Evolutionary conservation across 1,140 invertebrate genomes (phyloP).

Genomic region (Brachionus rubens): DNA sequence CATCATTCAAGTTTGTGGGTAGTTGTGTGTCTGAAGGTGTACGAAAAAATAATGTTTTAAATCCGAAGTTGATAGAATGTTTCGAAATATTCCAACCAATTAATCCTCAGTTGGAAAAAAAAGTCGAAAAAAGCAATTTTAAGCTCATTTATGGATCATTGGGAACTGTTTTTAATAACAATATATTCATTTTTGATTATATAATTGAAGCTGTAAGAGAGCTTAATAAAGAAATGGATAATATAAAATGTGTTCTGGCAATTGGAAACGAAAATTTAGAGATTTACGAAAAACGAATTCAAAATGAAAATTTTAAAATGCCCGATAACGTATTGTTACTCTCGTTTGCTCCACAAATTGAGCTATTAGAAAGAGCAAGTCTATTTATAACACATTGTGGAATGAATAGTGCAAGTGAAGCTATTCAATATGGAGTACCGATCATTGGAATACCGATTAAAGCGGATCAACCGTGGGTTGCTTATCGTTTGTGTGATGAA

Average conservation of each 20-base stretch:
- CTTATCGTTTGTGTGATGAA: not conserved
- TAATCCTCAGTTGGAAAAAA: slow-evolving; percentile 4
- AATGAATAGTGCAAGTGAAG: slow-evolving; percentile 74
- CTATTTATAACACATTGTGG: slow-evolving; percentile 79
- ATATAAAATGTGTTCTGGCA: not conserved
- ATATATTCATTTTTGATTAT: slow-evolving; percentile 21
- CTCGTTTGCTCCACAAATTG: slow-evolving; percentile 53
- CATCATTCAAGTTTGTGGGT: not conserved
- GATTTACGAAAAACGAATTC: slow-evolving; percentile 4
- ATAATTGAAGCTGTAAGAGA: slow-evolving; percentile 6
- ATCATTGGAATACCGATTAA: slow-evolving; percentile 69
- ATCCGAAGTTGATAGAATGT: not conserved
- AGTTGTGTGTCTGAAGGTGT: not conserved
- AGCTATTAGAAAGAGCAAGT: slow-evolving; percentile 17
- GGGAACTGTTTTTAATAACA: slow-evolving; percentile 45
- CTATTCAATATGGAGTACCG: slow-evolving; percentile 74
- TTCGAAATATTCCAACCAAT: not conserved
- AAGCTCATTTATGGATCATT: slow-evolving; percentile 17
- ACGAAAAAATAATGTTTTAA: not conserved
- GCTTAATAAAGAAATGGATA: not conserved
- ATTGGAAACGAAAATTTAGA: not conserved
- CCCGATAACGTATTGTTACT: slow-evolving; percentile 4
- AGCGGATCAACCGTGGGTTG: slow-evolving; percentile 54
- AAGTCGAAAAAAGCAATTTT: not conserved
- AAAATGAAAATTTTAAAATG: not conserved